Evolutionary conservation across 2,888 invertebrate genomes (phyloP), one percentile per base, ranked within the genome.

Genomic region (Volucella inanis): DNA sequence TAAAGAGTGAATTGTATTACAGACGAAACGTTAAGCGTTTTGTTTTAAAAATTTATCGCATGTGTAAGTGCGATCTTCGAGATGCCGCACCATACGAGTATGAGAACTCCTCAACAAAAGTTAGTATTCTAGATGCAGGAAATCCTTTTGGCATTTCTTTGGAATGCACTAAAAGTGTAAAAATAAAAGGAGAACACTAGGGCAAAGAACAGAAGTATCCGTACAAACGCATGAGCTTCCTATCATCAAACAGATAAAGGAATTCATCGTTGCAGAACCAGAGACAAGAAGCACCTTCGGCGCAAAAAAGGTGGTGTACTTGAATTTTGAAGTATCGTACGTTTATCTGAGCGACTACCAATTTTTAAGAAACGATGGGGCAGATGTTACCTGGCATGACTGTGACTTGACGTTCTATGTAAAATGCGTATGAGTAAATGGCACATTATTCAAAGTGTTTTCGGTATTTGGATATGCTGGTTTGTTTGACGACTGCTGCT

Each of bases 1-100:
- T 85, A 85, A 85, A 80, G 55, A 71, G 71, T 65, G 76, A 76
- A 85, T 67, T 80, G 71, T 65, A 84, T 64, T 74, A 64, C 70
- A 52, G 54, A 15, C 18, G 62, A 76, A 43, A 18, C 62, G 62
- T 14, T 38, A 64, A 68, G 45, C 38, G 68, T 45, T 55, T 59
- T 54, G 47, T 43, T 59, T 31, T 6, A 18, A 50, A 54, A 67
- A 54, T 62, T 77, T 77, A 82, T 77, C 82, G 68, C 79, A 74
- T 78, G 18, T 22, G 18, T 2, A 22, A 22, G 18, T 22, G 1
- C 6, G 31, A 31, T 31, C 31, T 31, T 31, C 22, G 22, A 22
- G 22, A 83, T 64, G 74, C 67, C 57, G 68, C 57, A 50, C 22
- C 22, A 22, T 4, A 22, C 22, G 22, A 22, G 22, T 22, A 22